These are phyloP conservation scores for Papilio xuthus DNA, from an alignment of 1,140 invertebrate genomes.

Conservation along the genomic window DNA sequence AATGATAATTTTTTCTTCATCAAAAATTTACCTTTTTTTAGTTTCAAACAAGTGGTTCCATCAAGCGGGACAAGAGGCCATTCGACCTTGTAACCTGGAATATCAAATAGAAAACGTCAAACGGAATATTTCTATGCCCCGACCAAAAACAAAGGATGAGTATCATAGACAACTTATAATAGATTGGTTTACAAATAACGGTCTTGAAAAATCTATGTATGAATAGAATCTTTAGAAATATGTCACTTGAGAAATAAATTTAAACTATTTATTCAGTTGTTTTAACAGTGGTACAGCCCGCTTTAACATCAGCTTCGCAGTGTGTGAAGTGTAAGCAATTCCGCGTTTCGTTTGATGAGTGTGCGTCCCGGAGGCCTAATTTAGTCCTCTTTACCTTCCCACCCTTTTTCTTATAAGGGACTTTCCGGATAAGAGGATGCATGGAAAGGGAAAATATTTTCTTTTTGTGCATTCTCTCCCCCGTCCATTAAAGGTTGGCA, in stretches of 20 bases:
- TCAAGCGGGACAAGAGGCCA: conserved; percentile 95
- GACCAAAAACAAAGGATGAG: background rate
- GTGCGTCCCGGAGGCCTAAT: no score
- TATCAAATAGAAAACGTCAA: conserved; percentile 71
- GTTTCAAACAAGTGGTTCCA: conserved; percentile 99
- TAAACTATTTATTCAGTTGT: background rate
- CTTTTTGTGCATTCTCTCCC: no score
- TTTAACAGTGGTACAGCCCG: no score
- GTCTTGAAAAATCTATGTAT: conserved; percentile 19
- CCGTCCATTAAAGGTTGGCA: no score
- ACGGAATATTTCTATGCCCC: conserved; percentile 46
- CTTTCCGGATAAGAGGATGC: no score
- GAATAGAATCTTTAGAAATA: background rate
- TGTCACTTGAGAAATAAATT: background rate
- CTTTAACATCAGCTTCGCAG: no score
- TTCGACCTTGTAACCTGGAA: conserved; percentile 88
- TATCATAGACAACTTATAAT: background rate
- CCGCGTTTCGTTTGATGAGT: no score
- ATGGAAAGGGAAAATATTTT: no score
- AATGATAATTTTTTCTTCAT: no score
- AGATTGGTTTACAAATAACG: conserved; percentile 11
- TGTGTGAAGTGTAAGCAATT: no score
- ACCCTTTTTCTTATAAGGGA: no score
- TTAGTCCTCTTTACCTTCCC: no score
- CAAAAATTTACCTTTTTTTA: conserved; percentile 65